These are phyloP conservation scores for Erinaceus europaeus DNA, from an alignment of 2,113 vertebrate genomes.

Conservation along the genomic window DNA sequence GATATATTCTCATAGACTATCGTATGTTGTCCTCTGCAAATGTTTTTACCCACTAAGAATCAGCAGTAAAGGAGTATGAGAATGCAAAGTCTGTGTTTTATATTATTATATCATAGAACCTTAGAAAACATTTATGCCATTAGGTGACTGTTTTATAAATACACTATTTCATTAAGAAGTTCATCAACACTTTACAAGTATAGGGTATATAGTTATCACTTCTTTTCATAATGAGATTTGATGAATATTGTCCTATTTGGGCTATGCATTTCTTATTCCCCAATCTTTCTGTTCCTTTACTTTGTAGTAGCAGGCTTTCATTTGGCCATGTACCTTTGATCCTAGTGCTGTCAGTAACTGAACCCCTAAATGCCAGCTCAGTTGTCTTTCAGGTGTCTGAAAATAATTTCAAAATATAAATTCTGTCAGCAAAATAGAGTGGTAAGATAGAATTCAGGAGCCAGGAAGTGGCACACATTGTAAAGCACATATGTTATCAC, in stretches of 20 bases:
- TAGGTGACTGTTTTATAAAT: not conserved
- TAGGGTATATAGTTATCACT: not conserved
- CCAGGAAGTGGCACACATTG: too few relatives aligned
- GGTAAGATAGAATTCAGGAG: too few relatives aligned
- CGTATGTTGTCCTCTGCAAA: not conserved
- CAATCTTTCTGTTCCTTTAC: constrained; percentile 33
- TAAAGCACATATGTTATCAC: too few relatives aligned
- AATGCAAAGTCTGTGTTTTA: constrained; percentile 5
- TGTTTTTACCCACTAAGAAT: not conserved
- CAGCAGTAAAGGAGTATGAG: not conserved
- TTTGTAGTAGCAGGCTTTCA: not conserved
- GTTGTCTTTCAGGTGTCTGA: too few relatives aligned
- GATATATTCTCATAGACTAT: constrained; percentile 4
- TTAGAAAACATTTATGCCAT: constrained; percentile 5
- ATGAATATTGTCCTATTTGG: not conserved
- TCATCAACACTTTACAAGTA: constrained; percentile 5
- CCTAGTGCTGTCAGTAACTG: too few relatives aligned
- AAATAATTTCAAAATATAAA: too few relatives aligned
- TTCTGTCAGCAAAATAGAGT: too few relatives aligned
- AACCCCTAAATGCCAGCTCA: too few relatives aligned
- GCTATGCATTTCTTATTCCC: not conserved
- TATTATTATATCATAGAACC: not conserved
- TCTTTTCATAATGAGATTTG: constrained; percentile 40
- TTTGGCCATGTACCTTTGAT: not conserved
- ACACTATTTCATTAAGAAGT: constrained; percentile 18